Evolutionary conservation across 2,888 invertebrate species (phyloP), one percentile per base, ranked within the genome.

Genomic region (Criorhina ranunculi): DNA sequence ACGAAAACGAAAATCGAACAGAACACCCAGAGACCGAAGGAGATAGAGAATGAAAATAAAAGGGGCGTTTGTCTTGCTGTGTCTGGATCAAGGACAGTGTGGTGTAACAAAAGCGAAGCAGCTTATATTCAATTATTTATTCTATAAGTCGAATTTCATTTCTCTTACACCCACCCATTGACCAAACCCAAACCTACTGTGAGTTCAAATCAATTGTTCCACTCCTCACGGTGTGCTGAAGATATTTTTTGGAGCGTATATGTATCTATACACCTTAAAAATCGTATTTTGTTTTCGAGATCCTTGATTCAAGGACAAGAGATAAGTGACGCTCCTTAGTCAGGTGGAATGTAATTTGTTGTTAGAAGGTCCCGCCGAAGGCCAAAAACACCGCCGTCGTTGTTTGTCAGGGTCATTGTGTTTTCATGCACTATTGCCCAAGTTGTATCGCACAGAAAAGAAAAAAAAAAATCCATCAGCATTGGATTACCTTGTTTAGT

Each of bases 401-500:
- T n/a, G n/a, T 9, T 9, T 69, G 44, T 44, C 60, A 81, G 76
- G 80, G 69, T 81, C 62, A 69, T 76, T 76, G 69, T 62, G 53
- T 81, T 76, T 76, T 59, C 69, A 75, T 80, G 75, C 55, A 51
- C 67, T 73, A 66, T 73, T 67, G 67, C 53, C 31, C 24, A 42
- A 31, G 33, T 40, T 24, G 24, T 24, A 24, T 24, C 33, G 33
- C 19, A 17, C 15, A 24, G 1, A 15, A 29, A 42, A 24, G 1
- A 15, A 42, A 8, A 12, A 12, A 24, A 17, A 59, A 40, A 24
- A 8, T 24, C 19, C 17, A 15, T 33, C 44, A 29, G 53, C 60
- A 76, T 64, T 66, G 37, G 59, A 77, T 59, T 82, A 64, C 77
- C 51, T 60, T 72, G 77, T 82, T 70, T 51, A 70, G 57, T 69